Conservation (phyloP, 2,113 vertebrate genomes). For the Bagarius yarrelli region DNA sequence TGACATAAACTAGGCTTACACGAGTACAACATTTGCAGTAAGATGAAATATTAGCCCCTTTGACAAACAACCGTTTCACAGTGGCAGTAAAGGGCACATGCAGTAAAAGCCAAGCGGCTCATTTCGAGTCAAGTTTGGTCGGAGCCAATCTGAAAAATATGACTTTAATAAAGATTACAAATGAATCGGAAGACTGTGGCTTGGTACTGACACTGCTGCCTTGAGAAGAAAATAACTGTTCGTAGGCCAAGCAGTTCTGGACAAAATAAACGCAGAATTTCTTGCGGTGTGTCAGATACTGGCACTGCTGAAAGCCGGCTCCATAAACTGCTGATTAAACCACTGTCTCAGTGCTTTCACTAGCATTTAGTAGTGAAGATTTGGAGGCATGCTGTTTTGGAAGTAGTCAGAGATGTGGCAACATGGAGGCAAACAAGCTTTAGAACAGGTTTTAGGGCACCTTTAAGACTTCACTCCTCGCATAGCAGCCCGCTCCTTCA, state of each 20-base stretch:
- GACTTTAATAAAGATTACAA: conserved; percentile 72
- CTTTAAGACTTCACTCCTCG: no score
- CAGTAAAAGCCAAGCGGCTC: conserved; percentile 43
- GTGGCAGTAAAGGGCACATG: conserved; percentile 15
- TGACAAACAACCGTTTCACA: conserved; percentile 1
- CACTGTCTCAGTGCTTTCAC: conserved; percentile 64
- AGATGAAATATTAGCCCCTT: neutral
- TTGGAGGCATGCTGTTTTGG: conserved; percentile 35
- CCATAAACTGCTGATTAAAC: conserved; percentile 69
- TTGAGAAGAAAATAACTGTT: conserved; percentile 41
- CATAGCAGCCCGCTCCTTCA: no score
- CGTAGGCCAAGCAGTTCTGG: conserved; percentile 41
- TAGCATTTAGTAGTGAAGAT: conserved; percentile 63
- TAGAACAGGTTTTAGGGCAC: conserved; percentile 46
- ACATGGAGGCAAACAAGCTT: conserved; percentile 62
- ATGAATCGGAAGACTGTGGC: conserved; percentile 46
- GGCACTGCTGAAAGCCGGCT: conserved; percentile 64
- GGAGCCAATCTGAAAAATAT: conserved; percentile 69
- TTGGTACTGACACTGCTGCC: conserved; percentile 24
- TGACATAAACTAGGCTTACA: conserved; percentile 1
- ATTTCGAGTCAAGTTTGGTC: conserved; percentile 61
- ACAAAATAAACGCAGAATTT: conserved; percentile 72
- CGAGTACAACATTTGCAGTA: neutral
- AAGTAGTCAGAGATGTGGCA: conserved; percentile 58
- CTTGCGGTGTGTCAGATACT: conserved; percentile 70